Base-by-base conservation (phyloP, 2,797 vertebrate genomes). In the Holocentrus rufus region DNA sequence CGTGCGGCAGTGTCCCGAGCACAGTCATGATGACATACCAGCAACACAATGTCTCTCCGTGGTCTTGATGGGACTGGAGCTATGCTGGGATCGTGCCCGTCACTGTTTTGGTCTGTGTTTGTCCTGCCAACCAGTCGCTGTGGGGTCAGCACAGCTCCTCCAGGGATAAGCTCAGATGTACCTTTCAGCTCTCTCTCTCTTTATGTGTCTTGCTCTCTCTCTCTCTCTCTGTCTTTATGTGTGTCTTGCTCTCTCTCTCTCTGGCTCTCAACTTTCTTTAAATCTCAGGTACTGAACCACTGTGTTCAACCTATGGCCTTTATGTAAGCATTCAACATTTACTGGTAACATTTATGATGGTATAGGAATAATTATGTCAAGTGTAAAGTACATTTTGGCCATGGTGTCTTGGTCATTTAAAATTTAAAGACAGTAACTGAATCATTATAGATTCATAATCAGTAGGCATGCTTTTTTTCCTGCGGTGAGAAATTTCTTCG, bases 261-360 rank as follows among this genome's bases (percentile, higher is more conserved):
- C 10, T 67, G 30, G 39, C 20, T 61, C 36, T 56, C 20, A 8
- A 39, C 13, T 67, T 49, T 66, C 1, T 20, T 72, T 46, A 39
- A 59, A 57, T 71, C 82, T 90, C 85, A 89, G 82, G 83, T 84
- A 36, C n/a, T 60, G 47, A 69, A 65, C 55, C 18, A 82, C 52
- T 34, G 25, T 76, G 63, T 76, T 27, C 83, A 78, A 57, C 61
- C 14, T 23, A 2, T 65, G 80, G 83, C 76, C 83, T 88, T 85
- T 18, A 25, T 76, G 23, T 42, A 34, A 72, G 44, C 17, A 1
- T 67, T 81, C 31, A 72, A 57, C 23, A 62, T 56, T 73, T 59
- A 79, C 30, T 47, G 76, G 67, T 71, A 71, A 77, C 54, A 74
- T 61, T 62, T 65, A 59, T 22, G 46, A 52, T 63, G 69, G 58